These are phyloP conservation scores for Zeuzera pyrina DNA, from an alignment of 2,888 invertebrate species.

Conservation along the genomic window DNA sequence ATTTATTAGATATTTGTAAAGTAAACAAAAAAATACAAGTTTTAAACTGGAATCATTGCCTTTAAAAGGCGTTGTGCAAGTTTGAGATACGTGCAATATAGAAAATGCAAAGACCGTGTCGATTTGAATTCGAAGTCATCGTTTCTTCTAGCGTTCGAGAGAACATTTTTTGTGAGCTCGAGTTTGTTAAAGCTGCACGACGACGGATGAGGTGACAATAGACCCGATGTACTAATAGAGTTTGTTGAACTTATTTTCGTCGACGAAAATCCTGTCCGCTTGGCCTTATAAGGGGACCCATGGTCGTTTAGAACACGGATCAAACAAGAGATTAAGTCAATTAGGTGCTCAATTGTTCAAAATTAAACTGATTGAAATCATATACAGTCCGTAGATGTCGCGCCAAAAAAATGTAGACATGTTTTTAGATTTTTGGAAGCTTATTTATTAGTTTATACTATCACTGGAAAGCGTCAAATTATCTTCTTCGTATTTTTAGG, in stretches of 20 bases:
- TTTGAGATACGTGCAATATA: slow-evolving; percentile 1
- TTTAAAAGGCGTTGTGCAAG: too few relatives aligned
- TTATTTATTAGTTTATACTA: too few relatives aligned
- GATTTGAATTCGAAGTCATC: slow-evolving; percentile 19
- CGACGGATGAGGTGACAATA: slow-evolving; percentile 26
- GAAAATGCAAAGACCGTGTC: slow-evolving; percentile 15
- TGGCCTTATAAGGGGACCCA: slow-evolving; percentile 29
- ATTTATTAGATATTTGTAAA: too few relatives aligned
- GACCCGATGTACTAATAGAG: slow-evolving; percentile 26
- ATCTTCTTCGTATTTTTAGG: too few relatives aligned
- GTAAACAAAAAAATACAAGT: too few relatives aligned
- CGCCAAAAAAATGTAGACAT: too few relatives aligned
- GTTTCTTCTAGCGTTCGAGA: slow-evolving; percentile 13
- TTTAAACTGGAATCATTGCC: too few relatives aligned
- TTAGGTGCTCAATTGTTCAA: slow-evolving; percentile 34
- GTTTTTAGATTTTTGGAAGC: too few relatives aligned
- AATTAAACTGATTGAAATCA: slow-evolving; percentile 41
- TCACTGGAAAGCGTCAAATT: too few relatives aligned
- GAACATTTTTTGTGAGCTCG: slow-evolving; percentile 23
- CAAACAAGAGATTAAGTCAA: slow-evolving; percentile 34
- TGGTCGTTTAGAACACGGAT: slow-evolving; percentile 11
- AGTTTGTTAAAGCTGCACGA: slow-evolving; percentile 21
- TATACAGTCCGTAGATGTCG: too few relatives aligned
- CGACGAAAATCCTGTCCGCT: slow-evolving; percentile 22
- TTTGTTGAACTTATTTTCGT: slow-evolving; percentile 27